These are phyloP conservation scores for Drosophila insularis DNA, from an alignment of 1,140 invertebrate species.

Conservation along the genomic window DNA sequence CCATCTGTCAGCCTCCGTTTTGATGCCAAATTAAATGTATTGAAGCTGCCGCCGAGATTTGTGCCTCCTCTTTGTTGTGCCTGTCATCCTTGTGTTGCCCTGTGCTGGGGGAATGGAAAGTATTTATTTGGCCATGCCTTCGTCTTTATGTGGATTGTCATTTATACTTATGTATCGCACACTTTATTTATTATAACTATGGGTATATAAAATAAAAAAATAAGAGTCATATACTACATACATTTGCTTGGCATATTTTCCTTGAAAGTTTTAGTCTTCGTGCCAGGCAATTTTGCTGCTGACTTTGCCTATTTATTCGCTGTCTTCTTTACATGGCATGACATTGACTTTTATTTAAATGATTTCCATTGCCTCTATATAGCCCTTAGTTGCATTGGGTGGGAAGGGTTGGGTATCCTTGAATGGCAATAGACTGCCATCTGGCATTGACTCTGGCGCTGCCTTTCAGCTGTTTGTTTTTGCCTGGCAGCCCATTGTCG, in stretches of 20 bases:
- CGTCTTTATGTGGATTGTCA: slow-evolving; percentile 1
- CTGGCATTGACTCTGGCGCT: slow-evolving; percentile 18
- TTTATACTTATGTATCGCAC: not conserved
- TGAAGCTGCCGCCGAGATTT: slow-evolving; percentile 61
- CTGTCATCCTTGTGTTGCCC: too few relatives aligned
- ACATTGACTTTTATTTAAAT: slow-evolving; percentile 81
- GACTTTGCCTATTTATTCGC: slow-evolving; percentile 68
- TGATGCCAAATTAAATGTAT: slow-evolving; percentile 76
- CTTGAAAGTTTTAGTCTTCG: slow-evolving; percentile 4
- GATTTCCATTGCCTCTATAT: slow-evolving; percentile 57
- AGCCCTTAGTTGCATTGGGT: slow-evolving; percentile 9
- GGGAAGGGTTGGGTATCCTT: slow-evolving; percentile 35
- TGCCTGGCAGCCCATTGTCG: slow-evolving; percentile 57
- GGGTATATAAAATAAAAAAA: not conserved
- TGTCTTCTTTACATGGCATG: slow-evolving; percentile 74
- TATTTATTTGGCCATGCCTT: not conserved
- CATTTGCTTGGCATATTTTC: slow-evolving; percentile 8
- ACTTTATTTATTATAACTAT: not conserved
- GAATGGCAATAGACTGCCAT: slow-evolving; percentile 69
- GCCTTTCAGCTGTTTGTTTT: slow-evolving; percentile 61
- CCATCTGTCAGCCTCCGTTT: slow-evolving; percentile 73
- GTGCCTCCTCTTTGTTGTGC: not conserved
- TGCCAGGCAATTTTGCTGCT: slow-evolving; percentile 32
- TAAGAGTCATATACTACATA: not conserved
- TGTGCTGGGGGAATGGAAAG: not conserved